A percentile compares a stretch with the other conserved stretches of the same genome.
phyloP scores from a whole-genome alignment of 2,797 vertebrate species.

The Pyrocephalus nanus region DNA sequence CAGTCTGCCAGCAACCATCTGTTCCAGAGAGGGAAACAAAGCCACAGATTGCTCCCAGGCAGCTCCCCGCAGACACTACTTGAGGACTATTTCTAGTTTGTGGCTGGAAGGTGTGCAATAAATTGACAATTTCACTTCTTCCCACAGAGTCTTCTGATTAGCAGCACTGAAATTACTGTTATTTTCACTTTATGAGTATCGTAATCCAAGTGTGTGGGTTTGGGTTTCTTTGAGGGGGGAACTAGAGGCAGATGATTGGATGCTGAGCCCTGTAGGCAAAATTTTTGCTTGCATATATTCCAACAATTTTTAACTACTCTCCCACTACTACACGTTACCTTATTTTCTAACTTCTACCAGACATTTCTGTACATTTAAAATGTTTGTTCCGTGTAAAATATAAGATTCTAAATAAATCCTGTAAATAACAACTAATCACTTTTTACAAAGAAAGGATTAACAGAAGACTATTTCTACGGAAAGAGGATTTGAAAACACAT shows the following conservation, averaged over 20 bases:
- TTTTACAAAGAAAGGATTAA: neutral
- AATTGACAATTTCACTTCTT: constrained; percentile 55
- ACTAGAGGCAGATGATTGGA: neutral
- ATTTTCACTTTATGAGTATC: constrained; percentile 29
- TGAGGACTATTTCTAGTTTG: constrained; percentile 30
- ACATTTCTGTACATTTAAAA: neutral
- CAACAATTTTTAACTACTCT: constrained; percentile 20
- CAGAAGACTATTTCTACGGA: neutral
- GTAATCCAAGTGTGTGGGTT: constrained; percentile 8
- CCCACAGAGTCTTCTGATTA: constrained; percentile 53
- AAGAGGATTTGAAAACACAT: neutral
- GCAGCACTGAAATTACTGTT: constrained; percentile 28
- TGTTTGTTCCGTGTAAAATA: neutral
- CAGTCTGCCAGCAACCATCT: constrained; percentile 56
- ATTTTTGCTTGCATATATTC: constrained; percentile 11
- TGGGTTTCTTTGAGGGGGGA: neutral
- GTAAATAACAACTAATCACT: neutral
- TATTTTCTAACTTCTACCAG: neutral
- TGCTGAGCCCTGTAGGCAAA: neutral
- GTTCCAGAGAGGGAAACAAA: constrained; percentile 44
- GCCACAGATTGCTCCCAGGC: constrained; percentile 58
- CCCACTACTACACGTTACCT: neutral
- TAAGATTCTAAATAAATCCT: neutral
- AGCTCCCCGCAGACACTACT: constrained; percentile 50
- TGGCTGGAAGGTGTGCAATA: constrained; percentile 52